Conservation (phyloP, 1,140 invertebrate species). For the Drosophila serrata region DNA sequence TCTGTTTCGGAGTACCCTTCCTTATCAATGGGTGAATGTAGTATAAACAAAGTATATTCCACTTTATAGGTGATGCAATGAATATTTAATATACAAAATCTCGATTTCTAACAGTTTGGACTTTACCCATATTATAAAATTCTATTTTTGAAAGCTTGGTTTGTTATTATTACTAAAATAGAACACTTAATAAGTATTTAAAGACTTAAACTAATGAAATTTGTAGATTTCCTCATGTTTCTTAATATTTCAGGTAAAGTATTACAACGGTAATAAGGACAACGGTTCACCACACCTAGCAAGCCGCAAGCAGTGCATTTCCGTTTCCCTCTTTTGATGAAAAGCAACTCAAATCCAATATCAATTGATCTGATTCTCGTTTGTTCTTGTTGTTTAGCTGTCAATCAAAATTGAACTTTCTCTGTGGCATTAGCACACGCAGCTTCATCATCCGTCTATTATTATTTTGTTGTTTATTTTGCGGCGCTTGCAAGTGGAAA, state of each 20-base stretch:
- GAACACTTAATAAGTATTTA: neutral
- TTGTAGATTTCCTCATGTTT: neutral
- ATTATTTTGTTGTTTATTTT: constrained; percentile 44
- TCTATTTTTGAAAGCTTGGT: neutral
- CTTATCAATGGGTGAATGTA: constrained; percentile 21
- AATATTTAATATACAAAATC: constrained; percentile 1
- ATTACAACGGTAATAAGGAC: neutral
- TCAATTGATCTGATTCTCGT: constrained; percentile 21
- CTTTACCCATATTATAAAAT: constrained; percentile 3
- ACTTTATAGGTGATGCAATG: constrained; percentile 16
- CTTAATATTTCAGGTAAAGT: neutral
- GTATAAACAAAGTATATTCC: constrained; percentile 4
- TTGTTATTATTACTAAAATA: neutral
- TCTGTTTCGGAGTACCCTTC: constrained; percentile 33
- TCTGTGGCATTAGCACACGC: constrained; percentile 50
- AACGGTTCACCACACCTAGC: neutral
- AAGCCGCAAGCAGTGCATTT: constrained; percentile 12
- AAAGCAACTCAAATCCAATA: constrained; percentile 6
- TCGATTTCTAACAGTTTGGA: neutral
- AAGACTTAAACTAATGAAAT: neutral
- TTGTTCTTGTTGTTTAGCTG: constrained; percentile 35
- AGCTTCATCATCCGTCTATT: constrained; percentile 22
- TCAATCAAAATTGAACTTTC: constrained; percentile 79
- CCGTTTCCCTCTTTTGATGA: constrained; percentile 1
- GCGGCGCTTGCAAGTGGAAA: constrained; percentile 47